These are phyloP conservation scores for Mimachlamys varia DNA, from an alignment of 2,888 invertebrate genomes.

Conservation along the genomic window DNA sequence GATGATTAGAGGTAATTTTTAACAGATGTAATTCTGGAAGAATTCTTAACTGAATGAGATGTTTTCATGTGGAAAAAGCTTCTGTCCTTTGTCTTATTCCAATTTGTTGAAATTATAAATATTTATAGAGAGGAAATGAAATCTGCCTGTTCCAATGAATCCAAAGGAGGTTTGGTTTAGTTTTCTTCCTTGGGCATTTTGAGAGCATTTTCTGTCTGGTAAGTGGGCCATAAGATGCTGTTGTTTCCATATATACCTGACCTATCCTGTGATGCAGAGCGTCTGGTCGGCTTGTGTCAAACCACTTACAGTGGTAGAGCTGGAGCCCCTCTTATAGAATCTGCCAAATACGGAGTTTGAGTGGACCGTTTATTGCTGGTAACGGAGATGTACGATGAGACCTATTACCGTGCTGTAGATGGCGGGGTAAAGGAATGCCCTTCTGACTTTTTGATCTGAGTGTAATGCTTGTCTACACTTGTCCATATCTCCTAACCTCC, in stretches of 20 bases:
- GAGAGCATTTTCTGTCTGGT: neutral
- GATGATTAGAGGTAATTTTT: too few species aligned
- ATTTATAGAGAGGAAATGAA: neutral
- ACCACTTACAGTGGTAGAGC: neutral
- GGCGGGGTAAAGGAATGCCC: neutral
- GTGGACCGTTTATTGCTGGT: constrained; percentile 2
- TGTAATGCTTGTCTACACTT: neutral
- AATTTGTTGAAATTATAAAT: neutral
- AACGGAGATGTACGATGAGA: neutral
- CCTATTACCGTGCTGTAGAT: neutral
- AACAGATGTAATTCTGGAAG: too few species aligned
- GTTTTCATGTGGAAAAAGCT: neutral
- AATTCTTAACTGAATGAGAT: too few species aligned
- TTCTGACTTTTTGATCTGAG: neutral
- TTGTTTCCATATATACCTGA: neutral
- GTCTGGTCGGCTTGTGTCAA: neutral
- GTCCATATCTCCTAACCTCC: neutral
- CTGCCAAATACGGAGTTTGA: neutral
- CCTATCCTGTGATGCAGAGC: neutral
- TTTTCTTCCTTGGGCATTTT: neutral
- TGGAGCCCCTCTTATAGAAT: neutral
- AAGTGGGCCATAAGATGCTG: neutral
- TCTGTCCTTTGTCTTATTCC: neutral
- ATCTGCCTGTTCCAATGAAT: neutral
- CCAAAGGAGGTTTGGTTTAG: neutral